Evolutionary conservation across 2,113 vertebrate species (phyloP).

Genomic region (Morone chrysops): DNA sequence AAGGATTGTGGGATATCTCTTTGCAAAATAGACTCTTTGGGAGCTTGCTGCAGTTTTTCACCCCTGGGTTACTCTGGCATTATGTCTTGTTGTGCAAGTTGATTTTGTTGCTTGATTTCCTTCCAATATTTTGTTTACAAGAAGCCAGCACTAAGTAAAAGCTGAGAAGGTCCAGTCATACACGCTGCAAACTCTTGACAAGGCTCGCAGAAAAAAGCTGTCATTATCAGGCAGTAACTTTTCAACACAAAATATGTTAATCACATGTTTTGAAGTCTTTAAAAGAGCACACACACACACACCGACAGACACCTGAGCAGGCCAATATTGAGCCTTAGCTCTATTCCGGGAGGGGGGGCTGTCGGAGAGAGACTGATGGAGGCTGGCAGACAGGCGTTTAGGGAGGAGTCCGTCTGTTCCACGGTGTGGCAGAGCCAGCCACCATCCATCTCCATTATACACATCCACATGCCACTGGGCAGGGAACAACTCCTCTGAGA

Average conservation of each 20-base stretch:
- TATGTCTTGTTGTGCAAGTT: conserved; percentile 27
- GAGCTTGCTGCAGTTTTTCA: conserved; percentile 19
- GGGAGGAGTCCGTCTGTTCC: conserved; percentile 80
- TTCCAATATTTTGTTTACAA: neutral
- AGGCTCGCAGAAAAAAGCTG: neutral
- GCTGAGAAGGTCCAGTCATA: neutral
- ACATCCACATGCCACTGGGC: conserved; percentile 80
- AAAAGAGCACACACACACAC: conserved; percentile 23
- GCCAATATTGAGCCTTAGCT: conserved; percentile 49
- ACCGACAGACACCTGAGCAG: conserved; percentile 47
- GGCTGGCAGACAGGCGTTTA: conserved; percentile 79
- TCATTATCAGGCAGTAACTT: conserved; percentile 1
- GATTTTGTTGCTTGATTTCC: conserved; percentile 21
- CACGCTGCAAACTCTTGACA: neutral
- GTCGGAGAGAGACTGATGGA: conserved; percentile 77
- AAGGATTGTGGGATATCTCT: conserved; percentile 45
- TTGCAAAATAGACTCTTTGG: conserved; percentile 15
- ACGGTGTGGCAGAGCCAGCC: conserved; percentile 72
- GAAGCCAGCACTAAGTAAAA: neutral
- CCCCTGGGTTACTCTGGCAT: conserved; percentile 10
- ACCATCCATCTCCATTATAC: conserved; percentile 83
- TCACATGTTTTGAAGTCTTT: neutral
- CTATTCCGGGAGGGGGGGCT: conserved; percentile 37
- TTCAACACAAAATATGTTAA: conserved; percentile 19
- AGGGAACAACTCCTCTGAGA: conserved; percentile 77